Percentiles rank a stretch among this genome's conserved stretches.
Evolutionary conservation across 2,113 vertebrate species (phyloP).

Genomic region (Equus przewalskii): DNA sequence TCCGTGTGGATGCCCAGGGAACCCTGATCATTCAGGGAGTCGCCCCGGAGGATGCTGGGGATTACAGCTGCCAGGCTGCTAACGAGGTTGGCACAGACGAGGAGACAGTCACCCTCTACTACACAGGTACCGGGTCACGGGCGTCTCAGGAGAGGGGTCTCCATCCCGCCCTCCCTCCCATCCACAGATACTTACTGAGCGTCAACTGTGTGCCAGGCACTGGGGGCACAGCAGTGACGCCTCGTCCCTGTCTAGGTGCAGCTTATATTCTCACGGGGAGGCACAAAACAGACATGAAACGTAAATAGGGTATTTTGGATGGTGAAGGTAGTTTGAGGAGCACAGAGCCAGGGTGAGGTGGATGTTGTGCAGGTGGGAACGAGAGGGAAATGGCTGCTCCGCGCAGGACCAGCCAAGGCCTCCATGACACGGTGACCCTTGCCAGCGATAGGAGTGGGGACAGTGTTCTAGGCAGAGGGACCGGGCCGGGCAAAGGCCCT

Average conservation of each 20-base stretch:
- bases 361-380: accelerated
- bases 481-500: accelerated
- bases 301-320: not conserved
- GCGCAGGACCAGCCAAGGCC: not conserved
- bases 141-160: accelerated
- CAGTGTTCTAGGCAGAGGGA: not conserved
- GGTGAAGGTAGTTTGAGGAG: accelerated
- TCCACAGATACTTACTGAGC: no score
- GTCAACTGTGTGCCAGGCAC: not conserved
- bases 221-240: not conserved
- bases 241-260: accelerated
- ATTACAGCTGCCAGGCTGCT: conserved; percentile 93
- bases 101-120: conserved; percentile 79
- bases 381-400: accelerated
- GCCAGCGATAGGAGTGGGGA: accelerated
- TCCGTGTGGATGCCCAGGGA: conserved; percentile 86
- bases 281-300: no score
- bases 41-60: conserved; percentile 93
- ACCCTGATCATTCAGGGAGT: conserved; percentile 90
- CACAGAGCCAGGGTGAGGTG: not conserved
- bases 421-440: not conserved
- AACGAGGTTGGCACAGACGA: conserved; percentile 91
- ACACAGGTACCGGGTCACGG: conserved; percentile 75
- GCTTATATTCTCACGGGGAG: not conserved
- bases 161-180: not conserved